Evolutionary conservation across 1,140 invertebrate species (phyloP).

Genomic region (Caenorhabditis latens): DNA sequence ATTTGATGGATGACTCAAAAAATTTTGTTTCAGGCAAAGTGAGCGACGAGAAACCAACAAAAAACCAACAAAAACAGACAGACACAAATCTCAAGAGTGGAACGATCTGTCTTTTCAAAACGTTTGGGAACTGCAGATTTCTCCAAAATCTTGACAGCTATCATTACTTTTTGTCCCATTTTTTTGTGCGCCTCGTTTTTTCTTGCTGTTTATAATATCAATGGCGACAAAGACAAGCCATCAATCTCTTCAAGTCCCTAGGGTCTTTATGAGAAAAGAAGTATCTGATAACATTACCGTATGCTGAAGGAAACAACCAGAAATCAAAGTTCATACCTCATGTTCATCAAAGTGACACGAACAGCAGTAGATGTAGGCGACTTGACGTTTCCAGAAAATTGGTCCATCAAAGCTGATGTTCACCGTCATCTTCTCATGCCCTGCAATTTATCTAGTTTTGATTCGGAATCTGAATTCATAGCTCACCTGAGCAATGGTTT

Average conservation of each 20-base stretch:
- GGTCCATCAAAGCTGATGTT: constrained; percentile 75
- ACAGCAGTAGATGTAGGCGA: constrained; percentile 76
- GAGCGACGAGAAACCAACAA: not conserved
- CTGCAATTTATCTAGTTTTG: constrained; percentile 35
- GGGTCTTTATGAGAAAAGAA: constrained; percentile 27
- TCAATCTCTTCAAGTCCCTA: constrained; percentile 2
- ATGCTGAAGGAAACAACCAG: not conserved
- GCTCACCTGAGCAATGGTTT: constrained; percentile 67
- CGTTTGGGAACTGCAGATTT: constrained; percentile 11
- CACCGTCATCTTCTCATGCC: constrained; percentile 77
- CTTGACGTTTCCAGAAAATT: constrained; percentile 76
- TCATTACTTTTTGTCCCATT: constrained; percentile 46
- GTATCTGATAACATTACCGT: constrained; percentile 53
- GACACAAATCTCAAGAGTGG: constrained; percentile 41
- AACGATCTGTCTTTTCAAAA: constrained; percentile 45
- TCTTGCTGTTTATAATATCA: constrained; percentile 53
- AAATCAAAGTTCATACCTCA: constrained; percentile 68
- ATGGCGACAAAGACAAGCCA: constrained; percentile 50
- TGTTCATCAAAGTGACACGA: constrained; percentile 77
- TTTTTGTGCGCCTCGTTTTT: constrained; percentile 32
- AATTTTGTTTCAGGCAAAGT: constrained; percentile 6
- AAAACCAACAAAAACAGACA: not conserved
- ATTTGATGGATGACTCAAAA: constrained; percentile 11
- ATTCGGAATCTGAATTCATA: not conserved
- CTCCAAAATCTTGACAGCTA: constrained; percentile 40